These are phyloP conservation scores for Drosophila lini DNA, from an alignment of 1,140 invertebrate genomes.

Conservation along the genomic window DNA sequence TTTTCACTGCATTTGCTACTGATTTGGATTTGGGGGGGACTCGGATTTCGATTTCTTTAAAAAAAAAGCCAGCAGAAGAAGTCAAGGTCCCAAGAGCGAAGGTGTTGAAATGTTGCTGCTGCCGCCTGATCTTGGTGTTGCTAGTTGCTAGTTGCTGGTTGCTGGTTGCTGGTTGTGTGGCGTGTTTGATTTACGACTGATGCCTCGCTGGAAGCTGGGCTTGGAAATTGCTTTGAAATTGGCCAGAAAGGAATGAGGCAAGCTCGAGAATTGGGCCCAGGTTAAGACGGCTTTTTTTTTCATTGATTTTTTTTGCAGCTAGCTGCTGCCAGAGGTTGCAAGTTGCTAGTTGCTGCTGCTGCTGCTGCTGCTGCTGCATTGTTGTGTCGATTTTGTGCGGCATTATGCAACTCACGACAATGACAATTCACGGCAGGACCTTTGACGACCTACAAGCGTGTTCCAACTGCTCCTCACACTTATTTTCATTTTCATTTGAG, in stretches of 20 bases:
- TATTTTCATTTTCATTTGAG: slow-evolving; percentile 45
- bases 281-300: slow-evolving; percentile 29
- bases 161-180: slow-evolving; percentile 44
- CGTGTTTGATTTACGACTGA: slow-evolving; percentile 79
- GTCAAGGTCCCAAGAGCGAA: slow-evolving; percentile 76
- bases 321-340: slow-evolving; percentile 22
- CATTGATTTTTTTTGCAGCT: slow-evolving; percentile 21
- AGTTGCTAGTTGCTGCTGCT: slow-evolving; percentile 26
- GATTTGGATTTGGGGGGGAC: slow-evolving; percentile 47
- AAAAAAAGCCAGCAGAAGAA: slow-evolving; percentile 23
- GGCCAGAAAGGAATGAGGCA: slow-evolving; percentile 68
- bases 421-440: slow-evolving; percentile 84
- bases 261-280: slow-evolving; percentile 68
- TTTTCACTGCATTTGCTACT: slow-evolving; percentile 66
- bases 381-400: slow-evolving; percentile 79
- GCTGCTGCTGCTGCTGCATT: slow-evolving; percentile 50
- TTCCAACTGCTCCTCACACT: slow-evolving; percentile 66
- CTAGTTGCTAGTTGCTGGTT: slow-evolving; percentile 10
- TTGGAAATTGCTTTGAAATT: slow-evolving; percentile 77
- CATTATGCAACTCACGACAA: slow-evolving; percentile 84
- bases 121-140: slow-evolving; percentile 22
- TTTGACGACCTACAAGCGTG: slow-evolving; percentile 83
- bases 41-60: slow-evolving; percentile 59
- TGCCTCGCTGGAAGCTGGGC: slow-evolving; percentile 45
- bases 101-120: slow-evolving; percentile 79